Base-by-base conservation (phyloP, 1,140 invertebrate genomes). In the Lepidotrigona ventralis region DNA sequence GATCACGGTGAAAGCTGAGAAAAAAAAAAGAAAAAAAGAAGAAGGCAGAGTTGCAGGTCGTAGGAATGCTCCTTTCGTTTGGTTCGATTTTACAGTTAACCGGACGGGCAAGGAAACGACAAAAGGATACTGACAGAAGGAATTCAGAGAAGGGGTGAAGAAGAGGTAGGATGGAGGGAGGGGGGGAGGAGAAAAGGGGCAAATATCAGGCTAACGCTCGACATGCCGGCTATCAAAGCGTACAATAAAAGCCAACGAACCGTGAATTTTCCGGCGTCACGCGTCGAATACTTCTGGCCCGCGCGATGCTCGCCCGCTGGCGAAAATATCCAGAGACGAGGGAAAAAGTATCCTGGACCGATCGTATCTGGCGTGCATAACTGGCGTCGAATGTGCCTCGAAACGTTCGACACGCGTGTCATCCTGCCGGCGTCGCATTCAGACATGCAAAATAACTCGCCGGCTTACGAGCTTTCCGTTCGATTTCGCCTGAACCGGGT, bases 171-270 rank as follows among this genome's bases (percentile, higher is more conserved):
- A 33, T n/a, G n/a, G 2, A 3, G 33, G 6, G 0, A 8, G 39
- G 39, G 3, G 39, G 39, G 6, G 39, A 39, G 39, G 39, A 5
- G 39, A 5, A 6, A 6, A 6, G 78, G 63, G 19, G 64, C 51
- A 53, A 56, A 64, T 85, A 76, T 85, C 84, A 53, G 68, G 12
- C 79, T 53, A 53, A 60, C 60, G 78, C 60, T 64, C 79, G 68
- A 75, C 83, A 71, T 64, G 73, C 53, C 53, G n/a, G 79, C 79
- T 82, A 82, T 82, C 84, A 85, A 81, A 85, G 79, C 79, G 73
- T 82, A 82, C 79, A 74, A 82, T 85, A 71, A 82, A 81, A 85
- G 53, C 26, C 79, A 85, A 85, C 84, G 84, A 85, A 85, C 73
- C 79, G 79, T 82, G 79, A 85, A 85, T 85, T 84, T 81, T 81